Conservation (phyloP, 2,113 vertebrate species). For the Turnix velox region DNA sequence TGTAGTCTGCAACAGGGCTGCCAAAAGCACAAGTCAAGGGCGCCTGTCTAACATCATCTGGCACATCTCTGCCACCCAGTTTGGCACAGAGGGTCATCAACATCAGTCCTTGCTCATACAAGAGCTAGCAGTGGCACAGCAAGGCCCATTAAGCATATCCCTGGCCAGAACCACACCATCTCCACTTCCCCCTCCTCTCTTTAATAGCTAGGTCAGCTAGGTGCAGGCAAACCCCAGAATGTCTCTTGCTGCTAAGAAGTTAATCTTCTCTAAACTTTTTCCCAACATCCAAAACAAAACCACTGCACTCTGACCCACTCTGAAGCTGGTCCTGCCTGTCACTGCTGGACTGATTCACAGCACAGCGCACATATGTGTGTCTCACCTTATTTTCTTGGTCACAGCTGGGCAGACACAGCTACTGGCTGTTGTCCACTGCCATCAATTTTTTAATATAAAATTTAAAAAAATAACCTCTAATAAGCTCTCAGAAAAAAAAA, state of each 20-base stretch:
- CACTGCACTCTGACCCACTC: not conserved
- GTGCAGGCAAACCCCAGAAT: not conserved
- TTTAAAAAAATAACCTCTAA: not conserved
- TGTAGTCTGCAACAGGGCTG: not conserved
- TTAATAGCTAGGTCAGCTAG: not conserved
- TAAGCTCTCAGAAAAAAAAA: not conserved
- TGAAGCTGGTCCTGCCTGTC: not conserved
- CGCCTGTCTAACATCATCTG: not conserved
- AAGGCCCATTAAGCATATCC: not conserved
- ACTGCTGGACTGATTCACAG: not conserved
- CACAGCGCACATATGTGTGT: not conserved
- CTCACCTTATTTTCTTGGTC: slow-evolving; percentile 26
- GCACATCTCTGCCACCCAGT: not conserved
- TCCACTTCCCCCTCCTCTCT: not conserved
- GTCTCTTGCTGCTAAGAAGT: not conserved
- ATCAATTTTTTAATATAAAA: not conserved
- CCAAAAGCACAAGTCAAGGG: not conserved
- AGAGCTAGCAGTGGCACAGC: not conserved
- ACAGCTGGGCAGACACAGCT: slow-evolving; percentile 20
- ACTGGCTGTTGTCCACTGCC: not conserved
- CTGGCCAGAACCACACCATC: not conserved
- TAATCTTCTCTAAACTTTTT: not conserved
- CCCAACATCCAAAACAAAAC: not conserved
- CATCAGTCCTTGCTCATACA: not conserved
- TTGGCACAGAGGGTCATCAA: not conserved